Evolutionary conservation across 2,888 invertebrate genomes (phyloP).

Genomic region (Chironomus riparius): DNA sequence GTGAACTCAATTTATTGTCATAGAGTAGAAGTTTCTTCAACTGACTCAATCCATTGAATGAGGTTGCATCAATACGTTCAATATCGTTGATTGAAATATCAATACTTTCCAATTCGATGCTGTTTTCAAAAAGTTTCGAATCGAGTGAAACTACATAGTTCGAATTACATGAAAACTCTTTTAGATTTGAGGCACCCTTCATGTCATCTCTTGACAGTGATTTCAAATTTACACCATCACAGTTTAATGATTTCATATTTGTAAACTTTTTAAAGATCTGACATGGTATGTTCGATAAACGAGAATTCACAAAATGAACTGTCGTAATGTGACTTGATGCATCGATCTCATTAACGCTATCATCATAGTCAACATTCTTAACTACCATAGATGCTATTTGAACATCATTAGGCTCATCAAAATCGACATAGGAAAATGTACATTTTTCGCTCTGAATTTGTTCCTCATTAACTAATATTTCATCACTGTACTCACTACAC

Average conservation of each 20-base stretch:
- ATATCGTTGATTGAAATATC: slow-evolving; percentile 17
- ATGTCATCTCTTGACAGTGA: neutral
- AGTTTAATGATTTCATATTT: neutral
- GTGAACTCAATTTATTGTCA: neutral
- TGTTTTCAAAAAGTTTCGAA: neutral
- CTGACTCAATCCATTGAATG: neutral
- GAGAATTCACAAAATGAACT: neutral
- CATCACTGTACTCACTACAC: neutral
- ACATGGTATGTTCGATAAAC: neutral
- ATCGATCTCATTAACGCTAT: neutral
- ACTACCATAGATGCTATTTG: neutral
- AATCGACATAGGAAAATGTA: slow-evolving; percentile 7
- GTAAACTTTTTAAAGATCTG: neutral
- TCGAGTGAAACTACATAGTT: slow-evolving; percentile 3
- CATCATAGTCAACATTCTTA: neutral
- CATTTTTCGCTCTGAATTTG: neutral
- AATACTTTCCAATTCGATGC: neutral
- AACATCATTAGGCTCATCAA: neutral
- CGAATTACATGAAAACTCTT: slow-evolving; percentile 1
- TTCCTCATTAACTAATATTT: neutral
- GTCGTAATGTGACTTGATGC: neutral
- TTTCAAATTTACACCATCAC: slow-evolving; percentile 1
- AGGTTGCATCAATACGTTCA: neutral
- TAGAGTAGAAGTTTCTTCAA: neutral
- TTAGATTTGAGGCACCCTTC: neutral